phyloP scores from a whole-genome alignment of 2,888 invertebrate genomes.

The Zele albiditarsus region DNA sequence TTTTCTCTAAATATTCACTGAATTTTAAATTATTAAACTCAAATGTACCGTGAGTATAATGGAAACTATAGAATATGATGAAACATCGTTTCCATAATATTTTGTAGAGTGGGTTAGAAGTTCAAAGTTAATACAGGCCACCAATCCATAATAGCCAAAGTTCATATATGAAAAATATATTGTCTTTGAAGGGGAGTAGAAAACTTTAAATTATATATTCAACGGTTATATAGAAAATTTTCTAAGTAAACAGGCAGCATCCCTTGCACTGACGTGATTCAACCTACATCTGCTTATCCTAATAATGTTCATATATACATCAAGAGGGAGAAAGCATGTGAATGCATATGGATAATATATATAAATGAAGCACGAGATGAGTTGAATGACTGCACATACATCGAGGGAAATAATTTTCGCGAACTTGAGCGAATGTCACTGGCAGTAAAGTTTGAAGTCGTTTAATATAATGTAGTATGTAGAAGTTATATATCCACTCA shows the following conservation, averaged over 20 bases:
- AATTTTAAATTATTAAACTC: no score
- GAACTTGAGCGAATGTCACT: no score
- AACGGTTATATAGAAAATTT: not conserved
- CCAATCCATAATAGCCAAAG: not conserved
- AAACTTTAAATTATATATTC: not conserved
- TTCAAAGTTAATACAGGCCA: not conserved
- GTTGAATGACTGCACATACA: no score
- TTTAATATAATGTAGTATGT: no score
- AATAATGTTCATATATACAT: not conserved
- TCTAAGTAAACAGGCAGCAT: not conserved
- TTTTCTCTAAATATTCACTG: not conserved
- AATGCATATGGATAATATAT: not conserved
- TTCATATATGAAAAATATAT: slow-evolving; percentile 5
- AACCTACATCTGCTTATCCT: not conserved
- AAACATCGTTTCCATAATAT: not conserved
- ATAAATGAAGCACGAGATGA: no score
- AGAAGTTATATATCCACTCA: no score
- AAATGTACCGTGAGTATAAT: not conserved
- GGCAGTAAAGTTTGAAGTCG: no score
- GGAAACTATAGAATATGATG: not conserved
- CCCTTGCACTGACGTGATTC: not conserved
- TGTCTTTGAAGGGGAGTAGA: not conserved
- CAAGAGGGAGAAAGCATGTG: not conserved
- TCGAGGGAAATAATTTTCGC: no score
- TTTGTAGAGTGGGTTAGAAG: not conserved